These are phyloP conservation scores for Phaetusa simplex DNA, from an alignment of 2,113 vertebrate genomes.

Conservation along the genomic window DNA sequence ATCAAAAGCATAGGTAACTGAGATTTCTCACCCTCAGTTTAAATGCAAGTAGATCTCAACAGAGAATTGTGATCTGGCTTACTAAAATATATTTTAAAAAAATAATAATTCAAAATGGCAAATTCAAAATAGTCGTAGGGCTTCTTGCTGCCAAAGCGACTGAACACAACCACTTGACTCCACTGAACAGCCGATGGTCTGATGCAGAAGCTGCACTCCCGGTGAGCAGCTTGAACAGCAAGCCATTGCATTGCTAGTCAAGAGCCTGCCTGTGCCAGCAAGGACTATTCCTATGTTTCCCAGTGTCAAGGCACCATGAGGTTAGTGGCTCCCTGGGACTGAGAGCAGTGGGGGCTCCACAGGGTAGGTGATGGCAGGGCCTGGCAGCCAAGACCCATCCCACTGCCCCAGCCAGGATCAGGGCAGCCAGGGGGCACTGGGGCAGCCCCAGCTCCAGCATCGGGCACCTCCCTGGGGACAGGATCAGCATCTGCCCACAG, in stretches of 20 bases:
- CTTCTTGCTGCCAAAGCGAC: fast-evolving
- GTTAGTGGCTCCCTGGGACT: fast-evolving
- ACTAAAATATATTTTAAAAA: too few species aligned
- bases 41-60: neutral
- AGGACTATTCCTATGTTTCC: neutral
- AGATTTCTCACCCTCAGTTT: neutral
- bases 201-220: neutral
- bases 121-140: neutral
- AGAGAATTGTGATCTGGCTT: neutral
- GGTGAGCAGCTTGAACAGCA: neutral
- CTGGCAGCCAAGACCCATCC: neutral
- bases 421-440: neutral
- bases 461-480: neutral
- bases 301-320: neutral
- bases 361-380: neutral
- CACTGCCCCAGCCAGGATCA: neutral
- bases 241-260: neutral
- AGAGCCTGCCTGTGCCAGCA: neutral
- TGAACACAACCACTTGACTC: neutral
- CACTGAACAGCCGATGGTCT: fast-evolving
- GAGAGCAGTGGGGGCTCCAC: neutral
- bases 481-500: neutral
- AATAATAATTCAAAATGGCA: neutral
- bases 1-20: neutral
- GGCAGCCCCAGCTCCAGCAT: neutral